phyloP scores from a whole-genome alignment of 1,140 invertebrate genomes.

The Leptinotarsa defecta region DNA sequence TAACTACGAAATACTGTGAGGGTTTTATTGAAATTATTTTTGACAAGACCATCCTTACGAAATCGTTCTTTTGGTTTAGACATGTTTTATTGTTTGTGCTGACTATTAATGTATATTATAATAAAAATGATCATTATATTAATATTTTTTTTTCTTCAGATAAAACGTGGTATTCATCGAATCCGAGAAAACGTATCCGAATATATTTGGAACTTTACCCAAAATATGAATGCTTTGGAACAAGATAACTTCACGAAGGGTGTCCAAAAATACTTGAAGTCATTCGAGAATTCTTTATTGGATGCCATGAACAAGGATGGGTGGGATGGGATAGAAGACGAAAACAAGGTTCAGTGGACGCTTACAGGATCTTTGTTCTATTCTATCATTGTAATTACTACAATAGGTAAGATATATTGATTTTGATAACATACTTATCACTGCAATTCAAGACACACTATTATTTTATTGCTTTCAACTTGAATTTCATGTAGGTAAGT shows the following conservation, averaged over 20 bases:
- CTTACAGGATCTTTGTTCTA: conserved; percentile 92
- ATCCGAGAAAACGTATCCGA: conserved; percentile 76
- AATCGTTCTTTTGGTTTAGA: too few relatives aligned
- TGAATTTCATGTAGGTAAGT: too few relatives aligned
- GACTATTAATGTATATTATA: too few relatives aligned
- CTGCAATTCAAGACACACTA: too few relatives aligned
- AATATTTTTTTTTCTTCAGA: conserved; percentile 60
- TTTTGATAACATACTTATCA: too few relatives aligned
- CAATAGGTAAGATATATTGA: conserved; percentile 77
- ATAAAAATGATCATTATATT: too few relatives aligned
- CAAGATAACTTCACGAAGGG: conserved; percentile 74
- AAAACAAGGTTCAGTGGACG: conserved; percentile 80
- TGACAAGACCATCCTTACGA: too few relatives aligned
- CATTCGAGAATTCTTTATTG: conserved; percentile 82
- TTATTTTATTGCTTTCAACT: too few relatives aligned
- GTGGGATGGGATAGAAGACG: conserved; percentile 88
- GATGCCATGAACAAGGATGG: conserved; percentile 85
- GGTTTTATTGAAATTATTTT: too few relatives aligned
- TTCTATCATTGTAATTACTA: conserved; percentile 96
- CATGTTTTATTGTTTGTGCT: too few relatives aligned
- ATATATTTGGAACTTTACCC: conserved; percentile 79
- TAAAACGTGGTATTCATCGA: conserved; percentile 76
- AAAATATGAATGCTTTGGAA: conserved; percentile 65
- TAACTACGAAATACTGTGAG: too few relatives aligned
- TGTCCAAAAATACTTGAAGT: conserved; percentile 66